A percentile compares a stretch with the other conserved stretches of the same genome.
Evolutionary conservation across 2,113 vertebrate species (phyloP).

Genomic region (Clarias gariepinus): DNA sequence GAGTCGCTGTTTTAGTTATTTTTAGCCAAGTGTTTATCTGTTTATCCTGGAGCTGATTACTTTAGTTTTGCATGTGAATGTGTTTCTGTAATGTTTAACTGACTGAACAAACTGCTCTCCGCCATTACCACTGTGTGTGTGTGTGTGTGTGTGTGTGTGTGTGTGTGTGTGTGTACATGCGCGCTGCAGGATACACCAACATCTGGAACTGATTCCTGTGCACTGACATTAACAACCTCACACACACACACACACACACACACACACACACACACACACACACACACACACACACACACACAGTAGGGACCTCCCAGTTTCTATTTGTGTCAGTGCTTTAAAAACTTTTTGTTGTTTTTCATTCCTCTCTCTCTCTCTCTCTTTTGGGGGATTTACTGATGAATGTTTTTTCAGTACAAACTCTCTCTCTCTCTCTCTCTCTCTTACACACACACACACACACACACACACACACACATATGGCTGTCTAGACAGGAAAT

Average conservation of each 20-base stretch:
- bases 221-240: conserved; percentile 21
- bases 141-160: background rate
- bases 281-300: conserved; percentile 34
- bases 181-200: conserved; percentile 10
- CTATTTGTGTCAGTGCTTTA: conserved; percentile 21
- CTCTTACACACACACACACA: too few species aligned
- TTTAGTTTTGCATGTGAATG: background rate
- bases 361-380: background rate
- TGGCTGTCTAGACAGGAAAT: conserved; percentile 57
- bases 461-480: conserved; percentile 32
- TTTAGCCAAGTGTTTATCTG: background rate
- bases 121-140: background rate
- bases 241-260: conserved; percentile 36
- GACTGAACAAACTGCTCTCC: background rate
- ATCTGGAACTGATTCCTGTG: conserved; percentile 54
- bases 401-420: background rate
- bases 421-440: background rate
- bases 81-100: background rate
- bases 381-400: background rate
- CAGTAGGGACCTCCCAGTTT: conserved; percentile 19
- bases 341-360: conserved; percentile 41
- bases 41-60: background rate
- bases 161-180: background rate
- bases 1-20: background rate
- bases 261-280: conserved; percentile 37